Conservation (phyloP, 2,113 vertebrate species). For the Hystrix brachyura region DNA sequence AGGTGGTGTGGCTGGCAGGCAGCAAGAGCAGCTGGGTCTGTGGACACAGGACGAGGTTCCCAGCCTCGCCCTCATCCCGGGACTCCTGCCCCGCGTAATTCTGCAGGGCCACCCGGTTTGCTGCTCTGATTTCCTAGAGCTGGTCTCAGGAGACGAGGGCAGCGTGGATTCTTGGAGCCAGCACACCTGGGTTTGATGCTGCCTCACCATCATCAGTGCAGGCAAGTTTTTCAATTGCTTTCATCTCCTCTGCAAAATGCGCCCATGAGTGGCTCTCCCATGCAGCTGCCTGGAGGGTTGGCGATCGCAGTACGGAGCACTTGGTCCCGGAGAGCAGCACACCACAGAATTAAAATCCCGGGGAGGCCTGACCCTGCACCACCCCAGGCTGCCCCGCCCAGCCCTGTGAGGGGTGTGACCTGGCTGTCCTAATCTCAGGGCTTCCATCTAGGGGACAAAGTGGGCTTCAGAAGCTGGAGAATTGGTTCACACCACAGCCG, state of each 20-base stretch:
- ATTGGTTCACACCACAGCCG: neutral
- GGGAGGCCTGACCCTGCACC: neutral
- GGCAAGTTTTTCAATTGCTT: neutral
- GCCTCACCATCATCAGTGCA: neutral
- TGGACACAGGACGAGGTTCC: neutral
- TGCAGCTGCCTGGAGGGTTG: neutral
- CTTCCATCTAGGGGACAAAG: neutral
- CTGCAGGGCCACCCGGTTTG: neutral
- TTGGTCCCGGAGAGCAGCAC: neutral
- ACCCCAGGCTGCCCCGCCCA: neutral
- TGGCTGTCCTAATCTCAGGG: neutral
- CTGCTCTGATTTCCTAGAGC: neutral
- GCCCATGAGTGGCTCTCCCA: rapidly evolving
- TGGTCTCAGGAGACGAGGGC: neutral
- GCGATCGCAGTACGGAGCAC: neutral
- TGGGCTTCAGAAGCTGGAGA: neutral
- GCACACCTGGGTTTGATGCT: neutral
- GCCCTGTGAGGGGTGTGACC: neutral
- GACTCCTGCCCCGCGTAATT: neutral
- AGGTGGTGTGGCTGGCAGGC: neutral
- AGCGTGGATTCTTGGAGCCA: neutral
- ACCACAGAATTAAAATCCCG: neutral
- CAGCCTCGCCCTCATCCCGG: neutral
- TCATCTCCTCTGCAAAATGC: neutral
- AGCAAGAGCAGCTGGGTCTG: neutral